A percentile compares a stretch with the other conserved stretches of the same genome.
phyloP scores from a whole-genome alignment of 1,140 invertebrate genomes.

The Mya arenaria region DNA sequence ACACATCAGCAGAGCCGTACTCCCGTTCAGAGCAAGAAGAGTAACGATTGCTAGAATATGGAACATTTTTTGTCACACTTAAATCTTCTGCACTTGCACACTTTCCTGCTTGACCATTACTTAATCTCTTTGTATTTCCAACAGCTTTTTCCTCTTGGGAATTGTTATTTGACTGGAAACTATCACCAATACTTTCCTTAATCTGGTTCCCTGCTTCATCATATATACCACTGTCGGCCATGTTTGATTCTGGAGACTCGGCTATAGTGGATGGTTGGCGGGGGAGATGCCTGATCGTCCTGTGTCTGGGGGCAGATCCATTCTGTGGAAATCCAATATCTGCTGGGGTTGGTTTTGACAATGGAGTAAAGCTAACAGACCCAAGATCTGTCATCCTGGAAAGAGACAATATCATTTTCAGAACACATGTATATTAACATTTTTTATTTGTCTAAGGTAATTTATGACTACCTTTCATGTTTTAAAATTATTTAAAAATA shows the following conservation, averaged over 20 bases:
- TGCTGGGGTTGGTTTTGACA: neutral
- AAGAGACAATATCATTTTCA: slow-evolving; percentile 22
- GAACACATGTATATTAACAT: too few relatives aligned
- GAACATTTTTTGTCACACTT: neutral
- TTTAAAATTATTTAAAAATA: too few relatives aligned
- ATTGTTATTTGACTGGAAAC: neutral
- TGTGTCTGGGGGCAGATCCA: slow-evolving; percentile 1
- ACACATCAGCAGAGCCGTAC: slow-evolving; percentile 36
- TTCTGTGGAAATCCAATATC: neutral
- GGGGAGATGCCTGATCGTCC: neutral
- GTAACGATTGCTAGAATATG: neutral
- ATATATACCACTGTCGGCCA: slow-evolving; percentile 26
- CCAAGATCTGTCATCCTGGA: slow-evolving; percentile 80
- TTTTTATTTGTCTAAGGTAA: too few relatives aligned
- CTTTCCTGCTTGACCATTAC: too few relatives aligned
- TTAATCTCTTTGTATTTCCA: neutral
- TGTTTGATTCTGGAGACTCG: slow-evolving; percentile 28
- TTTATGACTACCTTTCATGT: too few relatives aligned
- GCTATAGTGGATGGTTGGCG: slow-evolving; percentile 32
- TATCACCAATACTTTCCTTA: neutral
- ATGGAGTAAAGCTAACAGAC: slow-evolving; percentile 57
- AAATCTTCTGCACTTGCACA: too few relatives aligned
- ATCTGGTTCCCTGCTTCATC: neutral
- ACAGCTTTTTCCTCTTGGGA: neutral
- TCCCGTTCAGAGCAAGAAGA: slow-evolving; percentile 37